Conservation (phyloP, 1,140 invertebrate species). For the Listronotus oregonensis region DNA sequence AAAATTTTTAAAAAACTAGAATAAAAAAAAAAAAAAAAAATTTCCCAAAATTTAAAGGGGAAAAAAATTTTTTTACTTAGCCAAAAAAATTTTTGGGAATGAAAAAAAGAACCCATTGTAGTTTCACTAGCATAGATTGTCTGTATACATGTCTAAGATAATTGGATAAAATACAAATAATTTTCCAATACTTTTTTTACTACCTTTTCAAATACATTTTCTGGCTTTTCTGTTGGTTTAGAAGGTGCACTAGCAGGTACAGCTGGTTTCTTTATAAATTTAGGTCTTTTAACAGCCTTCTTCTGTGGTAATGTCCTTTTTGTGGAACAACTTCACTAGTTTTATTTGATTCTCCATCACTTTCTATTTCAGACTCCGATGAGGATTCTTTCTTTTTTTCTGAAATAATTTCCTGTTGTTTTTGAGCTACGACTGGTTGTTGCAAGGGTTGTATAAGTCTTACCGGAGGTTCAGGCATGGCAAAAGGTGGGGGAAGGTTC, state of each 20-base stretch:
- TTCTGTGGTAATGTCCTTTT: constrained; percentile 65
- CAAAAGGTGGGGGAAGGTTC: constrained; percentile 88
- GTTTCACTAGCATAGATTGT: too few relatives aligned
- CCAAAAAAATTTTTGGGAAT: too few relatives aligned
- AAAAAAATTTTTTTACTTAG: too few relatives aligned
- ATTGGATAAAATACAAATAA: too few relatives aligned
- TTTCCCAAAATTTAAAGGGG: too few relatives aligned
- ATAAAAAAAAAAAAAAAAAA: too few relatives aligned
- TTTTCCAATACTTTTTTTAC: too few relatives aligned
- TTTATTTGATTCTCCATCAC: constrained; percentile 61
- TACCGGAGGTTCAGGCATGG: constrained; percentile 55
- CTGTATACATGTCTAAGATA: too few relatives aligned
- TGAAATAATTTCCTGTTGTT: constrained; percentile 5
- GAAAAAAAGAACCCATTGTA: too few relatives aligned
- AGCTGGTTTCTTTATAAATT: constrained; percentile 61
- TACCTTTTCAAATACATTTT: constrained; percentile 70
- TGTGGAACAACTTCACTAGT: constrained; percentile 57
- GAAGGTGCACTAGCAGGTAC: constrained; percentile 46
- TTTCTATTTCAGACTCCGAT: constrained; percentile 81
- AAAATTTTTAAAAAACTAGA: too few relatives aligned
- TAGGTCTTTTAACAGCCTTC: constrained; percentile 67
- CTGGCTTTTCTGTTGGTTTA: constrained; percentile 60
- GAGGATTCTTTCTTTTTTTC: constrained; percentile 38
- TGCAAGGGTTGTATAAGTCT: constrained; percentile 23
- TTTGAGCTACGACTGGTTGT: constrained; percentile 30